Base-by-base conservation (phyloP, 2,888 invertebrate genomes). In the Idaea dimidiata region DNA sequence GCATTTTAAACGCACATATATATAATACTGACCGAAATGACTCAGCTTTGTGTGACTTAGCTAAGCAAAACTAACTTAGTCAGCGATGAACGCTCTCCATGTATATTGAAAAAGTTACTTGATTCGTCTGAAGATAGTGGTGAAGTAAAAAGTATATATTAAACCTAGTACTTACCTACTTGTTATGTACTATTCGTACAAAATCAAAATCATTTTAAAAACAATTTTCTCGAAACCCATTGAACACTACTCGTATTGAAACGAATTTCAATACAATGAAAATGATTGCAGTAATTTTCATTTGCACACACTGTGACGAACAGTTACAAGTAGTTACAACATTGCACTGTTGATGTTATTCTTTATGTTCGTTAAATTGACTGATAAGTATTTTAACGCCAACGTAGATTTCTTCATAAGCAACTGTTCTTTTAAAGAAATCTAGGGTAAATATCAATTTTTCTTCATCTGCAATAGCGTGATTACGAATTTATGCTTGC, bases 211-310 rank as follows among this genome's bases (percentile, higher is more conserved):
- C 43, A 43, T 1, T 43, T 43, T 10, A 0, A 43, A 43, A 43
- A 8, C 8, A 14, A 14, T 43, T 43, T 43, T 10, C 43, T 43
- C 43, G 43, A 10, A 43, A 43, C 14, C 10, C 43, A 43, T 43
- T 43, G 16, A 57, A 53, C 60, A 70, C 73, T 65, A 68, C 5
- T n/a, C n/a, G n/a, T n/a, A n/a, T n/a, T 43, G 8, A 43, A 43
- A 43, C 14, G 43, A 43, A 43, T 43, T 43, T 43, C 43, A 43
- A 69, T 74, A 74, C 74, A 76, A 74, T 75, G 78, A 24, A 62
- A 63, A 71, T 72, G 73, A 74, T 72, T 68, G 63, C 61, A 68
- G 76, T 75, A 78, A 80, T 80, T 78, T 78, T 74, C 73, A 67
- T 67, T 74, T 59, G 69, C 78, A 66, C 65, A 72, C 61, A 74